phyloP scores from a whole-genome alignment of 2,797 vertebrate species.

The Melanotaenia pygmaea region DNA sequence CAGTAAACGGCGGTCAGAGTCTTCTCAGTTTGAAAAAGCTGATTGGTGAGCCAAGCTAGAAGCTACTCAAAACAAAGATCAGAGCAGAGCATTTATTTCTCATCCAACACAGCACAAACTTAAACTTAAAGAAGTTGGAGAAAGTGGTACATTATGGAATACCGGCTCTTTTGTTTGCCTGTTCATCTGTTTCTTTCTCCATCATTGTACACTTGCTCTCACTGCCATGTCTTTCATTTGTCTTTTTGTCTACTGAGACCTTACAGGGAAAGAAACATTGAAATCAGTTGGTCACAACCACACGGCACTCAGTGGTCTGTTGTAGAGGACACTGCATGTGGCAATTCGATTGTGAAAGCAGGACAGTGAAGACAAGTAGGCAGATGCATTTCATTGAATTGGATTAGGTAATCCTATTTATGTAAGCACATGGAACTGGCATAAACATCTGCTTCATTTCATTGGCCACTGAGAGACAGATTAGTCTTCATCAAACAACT shows the following conservation, averaged over 20 bases:
- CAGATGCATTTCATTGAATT: constrained; percentile 19
- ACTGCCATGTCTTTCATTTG: neutral
- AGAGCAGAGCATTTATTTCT: neutral
- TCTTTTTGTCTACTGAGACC: neutral
- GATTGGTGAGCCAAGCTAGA: too few relatives aligned
- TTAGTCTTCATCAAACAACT: neutral
- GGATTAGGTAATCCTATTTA: constrained; percentile 29
- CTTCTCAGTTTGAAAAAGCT: neutral
- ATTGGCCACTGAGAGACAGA: neutral
- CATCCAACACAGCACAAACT: neutral
- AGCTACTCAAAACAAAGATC: too few relatives aligned
- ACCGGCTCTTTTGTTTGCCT: neutral
- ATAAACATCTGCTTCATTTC: neutral
- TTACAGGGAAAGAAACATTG: constrained; percentile 38
- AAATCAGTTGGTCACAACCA: constrained; percentile 49
- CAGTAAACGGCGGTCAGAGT: too few relatives aligned
- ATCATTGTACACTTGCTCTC: neutral
- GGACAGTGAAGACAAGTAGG: constrained; percentile 35
- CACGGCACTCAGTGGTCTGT: constrained; percentile 32
- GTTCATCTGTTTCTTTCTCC: neutral
- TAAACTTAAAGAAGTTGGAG: neutral
- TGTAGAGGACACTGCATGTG: constrained; percentile 37
- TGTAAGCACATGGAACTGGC: constrained; percentile 8
- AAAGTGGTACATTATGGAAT: neutral
- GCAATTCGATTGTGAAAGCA: constrained; percentile 51